Evolutionary conservation across 2,888 invertebrate species (phyloP).

Genomic region (Campopleginae sp.): DNA sequence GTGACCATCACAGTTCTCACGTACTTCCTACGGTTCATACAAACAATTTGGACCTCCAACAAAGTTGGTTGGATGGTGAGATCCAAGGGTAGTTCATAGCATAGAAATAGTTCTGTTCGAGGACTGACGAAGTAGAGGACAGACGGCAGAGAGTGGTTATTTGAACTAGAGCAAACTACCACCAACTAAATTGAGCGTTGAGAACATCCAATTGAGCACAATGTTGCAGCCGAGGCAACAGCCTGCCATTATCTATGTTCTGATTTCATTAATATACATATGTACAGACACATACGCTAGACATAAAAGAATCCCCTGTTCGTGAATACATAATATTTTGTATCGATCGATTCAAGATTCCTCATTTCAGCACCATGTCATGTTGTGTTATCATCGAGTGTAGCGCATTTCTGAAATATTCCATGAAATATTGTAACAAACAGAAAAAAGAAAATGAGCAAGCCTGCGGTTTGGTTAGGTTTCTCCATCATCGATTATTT

Average conservation of each 20-base stretch:
- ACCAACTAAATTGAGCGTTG: conserved; percentile 61
- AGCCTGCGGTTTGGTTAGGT: background rate
- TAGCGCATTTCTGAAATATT: background rate
- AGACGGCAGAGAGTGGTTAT: conserved; percentile 54
- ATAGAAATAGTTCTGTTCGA: conserved; percentile 43
- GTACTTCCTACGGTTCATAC: conserved; percentile 75
- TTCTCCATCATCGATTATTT: background rate
- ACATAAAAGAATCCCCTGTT: background rate
- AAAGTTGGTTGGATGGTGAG: conserved; percentile 78
- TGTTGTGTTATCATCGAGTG: background rate
- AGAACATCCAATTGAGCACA: conserved; percentile 62
- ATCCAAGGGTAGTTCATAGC: conserved; percentile 72
- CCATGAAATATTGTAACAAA: background rate
- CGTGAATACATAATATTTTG: conserved; percentile 35
- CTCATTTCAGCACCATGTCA: background rate
- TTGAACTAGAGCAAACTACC: conserved; percentile 79
- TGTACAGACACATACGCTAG: background rate
- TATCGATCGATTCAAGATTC: conserved; percentile 25
- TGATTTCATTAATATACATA: conserved; percentile 5
- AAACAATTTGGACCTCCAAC: conserved; percentile 80
- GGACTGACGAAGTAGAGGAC: conserved; percentile 29
- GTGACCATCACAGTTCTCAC: conserved; percentile 74
- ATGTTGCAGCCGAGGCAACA: conserved; percentile 18
- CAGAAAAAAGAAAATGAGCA: background rate
- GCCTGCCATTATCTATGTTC: conserved; percentile 18